These are phyloP conservation scores for Mythimna vitellina DNA, from an alignment of 2,888 invertebrate species.

Conservation along the genomic window DNA sequence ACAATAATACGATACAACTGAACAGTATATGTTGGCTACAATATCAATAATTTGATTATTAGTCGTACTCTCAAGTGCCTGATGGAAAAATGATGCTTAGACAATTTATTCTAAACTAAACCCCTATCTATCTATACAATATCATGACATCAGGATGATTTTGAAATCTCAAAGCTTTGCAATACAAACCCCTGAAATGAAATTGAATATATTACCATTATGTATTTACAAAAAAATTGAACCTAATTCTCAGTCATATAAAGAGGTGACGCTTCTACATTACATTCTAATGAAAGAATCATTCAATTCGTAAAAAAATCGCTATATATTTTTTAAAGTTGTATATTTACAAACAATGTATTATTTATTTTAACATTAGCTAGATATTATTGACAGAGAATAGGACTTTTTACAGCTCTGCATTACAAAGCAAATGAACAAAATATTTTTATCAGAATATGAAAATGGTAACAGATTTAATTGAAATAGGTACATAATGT, in stretches of 20 bases:
- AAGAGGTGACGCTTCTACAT: slow-evolving; percentile 75
- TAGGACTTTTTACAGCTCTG: slow-evolving; percentile 56
- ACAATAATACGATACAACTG: slow-evolving; percentile 41
- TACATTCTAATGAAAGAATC: slow-evolving; percentile 53
- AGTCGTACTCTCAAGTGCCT: slow-evolving; percentile 59
- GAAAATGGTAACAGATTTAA: slow-evolving; percentile 77
- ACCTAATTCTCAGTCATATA: slow-evolving; percentile 89
- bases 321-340: slow-evolving; percentile 43
- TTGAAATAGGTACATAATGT: slow-evolving; percentile 71
- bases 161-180: slow-evolving; percentile 70
- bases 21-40: slow-evolving; percentile 53
- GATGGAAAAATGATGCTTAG: slow-evolving; percentile 54
- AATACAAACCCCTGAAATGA: slow-evolving; percentile 72
- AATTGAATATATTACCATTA: slow-evolving; percentile 72
- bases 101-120: slow-evolving; percentile 61
- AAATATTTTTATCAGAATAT: slow-evolving; percentile 51
- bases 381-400: slow-evolving; percentile 61
- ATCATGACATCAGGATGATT: slow-evolving; percentile 69
- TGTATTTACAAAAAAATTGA: slow-evolving; percentile 86
- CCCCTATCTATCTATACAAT: slow-evolving; percentile 58
- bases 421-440: slow-evolving; percentile 54
- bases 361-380: slow-evolving; percentile 51
- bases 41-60: slow-evolving; percentile 47
- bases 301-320: slow-evolving; percentile 60
- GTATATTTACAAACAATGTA: slow-evolving; percentile 67